Percentiles rank a stretch among this genome's conserved stretches.
Conservation (phyloP, 2,888 invertebrate genomes). For the Antheraea assamensis region DNA sequence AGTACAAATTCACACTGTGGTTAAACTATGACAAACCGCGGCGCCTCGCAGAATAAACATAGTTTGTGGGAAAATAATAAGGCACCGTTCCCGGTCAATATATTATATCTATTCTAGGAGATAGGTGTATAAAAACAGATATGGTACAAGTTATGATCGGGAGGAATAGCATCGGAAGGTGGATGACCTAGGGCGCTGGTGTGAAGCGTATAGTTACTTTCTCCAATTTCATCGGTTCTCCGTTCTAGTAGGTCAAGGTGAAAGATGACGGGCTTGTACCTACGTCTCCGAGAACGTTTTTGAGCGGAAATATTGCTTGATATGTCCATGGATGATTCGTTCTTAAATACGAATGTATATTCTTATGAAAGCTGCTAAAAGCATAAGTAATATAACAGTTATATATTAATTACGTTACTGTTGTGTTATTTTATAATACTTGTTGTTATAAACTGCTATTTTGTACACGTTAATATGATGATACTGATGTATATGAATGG, state of each 20-base stretch:
- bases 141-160: not conserved
- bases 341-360: not conserved
- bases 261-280: not conserved
- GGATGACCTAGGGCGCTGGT: not conserved
- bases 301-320: not conserved
- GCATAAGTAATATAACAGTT: not conserved
- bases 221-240: not conserved
- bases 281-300: not conserved
- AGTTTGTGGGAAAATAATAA: not conserved
- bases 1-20: too few species aligned
- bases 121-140: not conserved
- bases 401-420: too few species aligned
- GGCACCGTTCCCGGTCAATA: not conserved
- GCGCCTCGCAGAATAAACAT: not conserved
- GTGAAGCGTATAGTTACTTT: not conserved
- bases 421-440: too few species aligned
- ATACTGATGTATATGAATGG: too few species aligned
- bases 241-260: not conserved
- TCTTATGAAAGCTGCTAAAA: not conserved
- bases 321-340: not conserved
- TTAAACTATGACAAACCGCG: not conserved
- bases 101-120: not conserved
- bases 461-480: too few species aligned
- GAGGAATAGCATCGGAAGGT: not conserved
- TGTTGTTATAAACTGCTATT: too few species aligned